These are phyloP conservation scores for Synergus umbraculus DNA, from an alignment of 2,888 invertebrate species.

Conservation along the genomic window DNA sequence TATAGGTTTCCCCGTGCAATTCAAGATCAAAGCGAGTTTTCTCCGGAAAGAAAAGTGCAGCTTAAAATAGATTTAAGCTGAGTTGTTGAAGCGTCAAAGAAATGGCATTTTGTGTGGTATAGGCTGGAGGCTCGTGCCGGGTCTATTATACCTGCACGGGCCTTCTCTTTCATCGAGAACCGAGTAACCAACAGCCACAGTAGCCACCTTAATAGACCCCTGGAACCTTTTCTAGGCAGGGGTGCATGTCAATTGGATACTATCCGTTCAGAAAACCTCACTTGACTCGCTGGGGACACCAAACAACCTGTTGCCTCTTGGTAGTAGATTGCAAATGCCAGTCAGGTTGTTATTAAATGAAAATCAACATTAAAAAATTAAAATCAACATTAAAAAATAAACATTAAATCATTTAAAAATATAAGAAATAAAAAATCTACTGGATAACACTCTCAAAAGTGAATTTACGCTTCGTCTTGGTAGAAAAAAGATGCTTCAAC, in stretches of 20 bases:
- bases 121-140: constrained; percentile 66
- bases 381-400: no score
- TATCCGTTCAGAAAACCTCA: constrained; percentile 57
- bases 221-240: constrained; percentile 63
- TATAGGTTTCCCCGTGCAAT: no score
- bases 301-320: constrained; percentile 60
- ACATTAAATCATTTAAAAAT: no score
- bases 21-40: no score
- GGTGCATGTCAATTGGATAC: constrained; percentile 67
- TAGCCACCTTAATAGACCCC: constrained; percentile 56
- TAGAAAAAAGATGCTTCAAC: not conserved
- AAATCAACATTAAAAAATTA: no score
- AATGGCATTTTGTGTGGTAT: not conserved
- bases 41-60: constrained; percentile 35
- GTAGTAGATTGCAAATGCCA: not conserved
- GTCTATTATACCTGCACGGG: constrained; percentile 63
- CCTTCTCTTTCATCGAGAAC: constrained; percentile 48
- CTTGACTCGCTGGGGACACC: constrained; percentile 66
- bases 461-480: not conserved
- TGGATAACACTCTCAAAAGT: not conserved
- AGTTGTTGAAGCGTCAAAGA: constrained; percentile 8
- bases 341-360: no score
- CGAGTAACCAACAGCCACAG: constrained; percentile 31
- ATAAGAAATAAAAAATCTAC: not conserved
- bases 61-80: constrained; percentile 62